phyloP scores from a whole-genome alignment of 2,113 vertebrate species.

The Rhombomys opimus region DNA sequence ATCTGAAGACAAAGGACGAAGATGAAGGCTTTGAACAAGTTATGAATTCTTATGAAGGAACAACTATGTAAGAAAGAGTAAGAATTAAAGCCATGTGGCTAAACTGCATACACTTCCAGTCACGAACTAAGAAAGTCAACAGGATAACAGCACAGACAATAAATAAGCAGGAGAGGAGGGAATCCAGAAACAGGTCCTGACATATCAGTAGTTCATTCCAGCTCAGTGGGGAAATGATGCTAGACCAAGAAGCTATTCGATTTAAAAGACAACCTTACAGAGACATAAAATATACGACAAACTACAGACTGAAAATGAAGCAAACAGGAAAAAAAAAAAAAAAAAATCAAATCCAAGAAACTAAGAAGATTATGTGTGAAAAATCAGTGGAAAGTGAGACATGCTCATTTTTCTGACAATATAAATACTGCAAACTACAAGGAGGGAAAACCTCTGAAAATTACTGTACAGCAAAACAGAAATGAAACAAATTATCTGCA shows the following conservation, averaged over 20 bases:
- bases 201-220: not conserved
- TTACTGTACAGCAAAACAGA: not conserved
- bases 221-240: not conserved
- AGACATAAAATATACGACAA: slow-evolving; percentile 5
- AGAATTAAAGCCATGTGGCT: not conserved
- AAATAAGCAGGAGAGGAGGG: not conserved
- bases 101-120: not conserved
- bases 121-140: not conserved
- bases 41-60: slow-evolving; percentile 10
- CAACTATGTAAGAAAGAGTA: slow-evolving; percentile 14
- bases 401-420: not conserved
- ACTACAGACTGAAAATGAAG: slow-evolving; percentile 1
- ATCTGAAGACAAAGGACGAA: not conserved
- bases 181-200: slow-evolving; percentile 18
- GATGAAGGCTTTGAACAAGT: not conserved
- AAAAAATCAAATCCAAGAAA: not conserved
- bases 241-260: not conserved
- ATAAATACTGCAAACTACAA: not conserved
- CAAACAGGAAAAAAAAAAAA: not conserved
- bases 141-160: not conserved
- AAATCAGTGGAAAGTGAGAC: not conserved
- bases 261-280: slow-evolving; percentile 32
- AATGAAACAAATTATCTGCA: slow-evolving; percentile 25
- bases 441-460: not conserved
- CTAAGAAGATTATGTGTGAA: not conserved